Evolutionary conservation across 2,888 invertebrate genomes (phyloP).

Genomic region (Saturnia japonica): DNA sequence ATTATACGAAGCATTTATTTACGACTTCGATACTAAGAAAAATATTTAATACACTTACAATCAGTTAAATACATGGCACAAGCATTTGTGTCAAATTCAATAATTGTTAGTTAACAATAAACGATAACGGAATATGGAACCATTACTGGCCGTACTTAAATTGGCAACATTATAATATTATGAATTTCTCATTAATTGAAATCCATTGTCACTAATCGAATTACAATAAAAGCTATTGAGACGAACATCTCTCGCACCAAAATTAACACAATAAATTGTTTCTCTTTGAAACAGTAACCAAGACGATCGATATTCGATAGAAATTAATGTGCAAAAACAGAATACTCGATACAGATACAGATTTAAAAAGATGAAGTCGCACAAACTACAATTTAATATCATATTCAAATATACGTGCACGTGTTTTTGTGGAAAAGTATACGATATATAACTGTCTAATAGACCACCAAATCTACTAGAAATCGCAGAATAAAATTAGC

Average conservation of each 20-base stretch:
- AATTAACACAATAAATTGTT: constrained; percentile 21
- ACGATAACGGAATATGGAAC: constrained; percentile 43
- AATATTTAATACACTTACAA: constrained; percentile 18
- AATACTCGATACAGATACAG: neutral
- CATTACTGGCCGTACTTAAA: constrained; percentile 62
- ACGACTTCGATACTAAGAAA: constrained; percentile 14
- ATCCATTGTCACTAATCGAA: constrained; percentile 47
- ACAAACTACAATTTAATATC: neutral
- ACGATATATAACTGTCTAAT: neutral
- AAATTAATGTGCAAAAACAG: constrained; percentile 3
- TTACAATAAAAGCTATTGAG: constrained; percentile 26
- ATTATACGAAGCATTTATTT: constrained; percentile 36
- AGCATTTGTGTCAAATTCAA: constrained; percentile 58
- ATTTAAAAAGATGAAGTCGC: neutral
- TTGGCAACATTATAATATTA: constrained; percentile 50
- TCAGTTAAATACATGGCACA: constrained; percentile 63
- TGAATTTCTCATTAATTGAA: constrained; percentile 37
- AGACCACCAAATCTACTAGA: neutral
- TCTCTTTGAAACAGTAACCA: constrained; percentile 1
- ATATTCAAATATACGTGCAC: neutral
- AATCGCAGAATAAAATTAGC: neutral
- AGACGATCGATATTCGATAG: neutral
- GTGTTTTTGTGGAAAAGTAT: neutral
- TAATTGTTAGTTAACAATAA: constrained; percentile 33
- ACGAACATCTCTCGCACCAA: constrained; percentile 20